phyloP scores from a whole-genome alignment of 2,113 vertebrate genomes.

The Cavia porcellus region DNA sequence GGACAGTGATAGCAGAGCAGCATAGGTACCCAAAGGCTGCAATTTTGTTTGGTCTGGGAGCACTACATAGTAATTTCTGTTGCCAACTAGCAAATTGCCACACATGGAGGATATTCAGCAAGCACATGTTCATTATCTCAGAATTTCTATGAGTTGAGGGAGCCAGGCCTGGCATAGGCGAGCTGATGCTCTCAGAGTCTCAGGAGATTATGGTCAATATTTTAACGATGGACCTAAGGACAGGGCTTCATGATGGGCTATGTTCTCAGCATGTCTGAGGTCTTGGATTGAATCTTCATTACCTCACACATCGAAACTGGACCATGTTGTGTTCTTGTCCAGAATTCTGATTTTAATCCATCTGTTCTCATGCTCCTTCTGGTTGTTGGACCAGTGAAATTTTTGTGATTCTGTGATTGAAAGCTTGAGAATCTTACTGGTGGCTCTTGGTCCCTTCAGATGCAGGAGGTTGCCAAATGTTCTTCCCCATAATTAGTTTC shows the following conservation, averaged over 20 bases:
- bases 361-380: not conserved
- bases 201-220: not conserved
- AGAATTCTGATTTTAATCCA: not conserved
- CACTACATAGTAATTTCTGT: not conserved
- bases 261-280: too few species aligned
- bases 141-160: not conserved
- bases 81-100: not conserved
- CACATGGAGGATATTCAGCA: not conserved
- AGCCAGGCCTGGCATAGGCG: not conserved
- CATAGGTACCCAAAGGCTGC: not conserved
- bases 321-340: not conserved
- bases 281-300: not conserved
- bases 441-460: not conserved
- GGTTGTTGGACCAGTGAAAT: not conserved
- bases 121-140: not conserved
- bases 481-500: not conserved
- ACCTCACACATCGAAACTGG: not conserved
- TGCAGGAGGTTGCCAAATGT: not conserved
- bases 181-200: not conserved
- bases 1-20: not conserved
- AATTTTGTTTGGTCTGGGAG: not conserved
- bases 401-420: not conserved
- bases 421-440: accelerated
- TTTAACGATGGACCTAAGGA: not conserved
- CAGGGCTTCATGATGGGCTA: not conserved